Base-by-base conservation (phyloP, 2,888 invertebrate genomes). In the Rhagonycha fulva region DNA sequence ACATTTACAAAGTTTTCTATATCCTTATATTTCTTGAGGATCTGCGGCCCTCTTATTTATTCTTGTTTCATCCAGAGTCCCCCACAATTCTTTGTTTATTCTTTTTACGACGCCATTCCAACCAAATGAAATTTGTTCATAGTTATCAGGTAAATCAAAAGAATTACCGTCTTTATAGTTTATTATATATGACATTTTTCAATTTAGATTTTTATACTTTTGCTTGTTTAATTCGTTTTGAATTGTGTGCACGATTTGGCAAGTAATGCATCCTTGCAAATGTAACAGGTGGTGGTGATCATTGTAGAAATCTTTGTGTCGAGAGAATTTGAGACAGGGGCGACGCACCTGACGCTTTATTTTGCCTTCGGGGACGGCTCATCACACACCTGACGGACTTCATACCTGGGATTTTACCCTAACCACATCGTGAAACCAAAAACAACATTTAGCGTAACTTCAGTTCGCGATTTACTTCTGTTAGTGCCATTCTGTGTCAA, bases 61-160 rank as follows among this genome's bases (percentile, higher is more conserved):
- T 67, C 71, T 63, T 30, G 69, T 76, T 74, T 76, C 62, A 24
- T 62, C 67, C 75, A 28, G 63, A 24, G 68, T 63, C 68, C 74
- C 72, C 62, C 74, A 63, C 69, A 70, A 82, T 82, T 82, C 83
- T 84, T 83, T 84, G 83, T 84, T 82, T 83, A 82, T 83, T 83
- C 84, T 84, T 85, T 85, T 87, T 86, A 86, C 85, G 86, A 86
- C 84, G 85, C 84, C 85, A 86, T 87, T 86, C 83, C 82, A 82
- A 80, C 84, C 85, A 87, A 87, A 87, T 86, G 87, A 86, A 87
- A 87, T 87, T 86, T 85, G 84, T 84, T 85, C 85, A 84, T 85
- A 84, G 85, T 85, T 85, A 86, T 86, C 85, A 86, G 85, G 85
- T 86, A 84, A 86, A 86, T 86, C 84, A 84, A 83, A 84, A 84